These are phyloP conservation scores for Philypnodon macrostomus DNA, from an alignment of 2,797 vertebrate genomes.

Conservation along the genomic window DNA sequence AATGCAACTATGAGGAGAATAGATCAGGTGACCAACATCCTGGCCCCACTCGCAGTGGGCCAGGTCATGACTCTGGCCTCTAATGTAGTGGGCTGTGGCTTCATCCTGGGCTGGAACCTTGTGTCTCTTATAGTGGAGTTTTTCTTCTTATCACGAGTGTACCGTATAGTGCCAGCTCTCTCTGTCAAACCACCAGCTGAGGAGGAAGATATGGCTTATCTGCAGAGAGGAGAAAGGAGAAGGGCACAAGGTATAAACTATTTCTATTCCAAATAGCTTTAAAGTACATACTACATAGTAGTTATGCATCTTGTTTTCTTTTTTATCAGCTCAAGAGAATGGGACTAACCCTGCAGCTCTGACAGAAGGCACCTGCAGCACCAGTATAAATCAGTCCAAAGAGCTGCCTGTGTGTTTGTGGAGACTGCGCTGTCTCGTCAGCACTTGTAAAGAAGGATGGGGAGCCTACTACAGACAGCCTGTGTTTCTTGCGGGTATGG, in stretches of 20 bases:
- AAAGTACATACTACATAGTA: too few species aligned
- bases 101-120: slow-evolving; percentile 85
- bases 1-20: slow-evolving; percentile 77
- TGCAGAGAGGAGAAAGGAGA: slow-evolving; percentile 66
- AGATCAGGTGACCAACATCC: slow-evolving; percentile 82
- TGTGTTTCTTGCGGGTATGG: slow-evolving; percentile 80
- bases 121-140: slow-evolving; percentile 83
- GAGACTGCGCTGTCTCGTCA: slow-evolving; percentile 64
- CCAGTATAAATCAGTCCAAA: slow-evolving; percentile 50
- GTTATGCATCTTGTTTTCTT: not conserved
- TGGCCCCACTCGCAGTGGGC: slow-evolving; percentile 78
- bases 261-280: too few species aligned
- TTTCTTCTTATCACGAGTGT: slow-evolving; percentile 82
- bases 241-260: slow-evolving; percentile 58
- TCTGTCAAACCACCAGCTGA: slow-evolving; percentile 71
- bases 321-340: slow-evolving; percentile 51
- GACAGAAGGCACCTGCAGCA: slow-evolving; percentile 55
- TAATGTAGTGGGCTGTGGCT: slow-evolving; percentile 79
- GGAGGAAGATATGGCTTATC: slow-evolving; percentile 51
- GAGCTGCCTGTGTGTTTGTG: slow-evolving; percentile 64
- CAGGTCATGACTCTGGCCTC: slow-evolving; percentile 82
- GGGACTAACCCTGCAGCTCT: slow-evolving; percentile 37
- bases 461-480: slow-evolving; percentile 77
- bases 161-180: slow-evolving; percentile 77
- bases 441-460: slow-evolving; percentile 76